A percentile compares a stretch with the other conserved stretches of the same genome.
Conservation (phyloP, 1,140 invertebrate species). For the Drosophila ananassae region DNA sequence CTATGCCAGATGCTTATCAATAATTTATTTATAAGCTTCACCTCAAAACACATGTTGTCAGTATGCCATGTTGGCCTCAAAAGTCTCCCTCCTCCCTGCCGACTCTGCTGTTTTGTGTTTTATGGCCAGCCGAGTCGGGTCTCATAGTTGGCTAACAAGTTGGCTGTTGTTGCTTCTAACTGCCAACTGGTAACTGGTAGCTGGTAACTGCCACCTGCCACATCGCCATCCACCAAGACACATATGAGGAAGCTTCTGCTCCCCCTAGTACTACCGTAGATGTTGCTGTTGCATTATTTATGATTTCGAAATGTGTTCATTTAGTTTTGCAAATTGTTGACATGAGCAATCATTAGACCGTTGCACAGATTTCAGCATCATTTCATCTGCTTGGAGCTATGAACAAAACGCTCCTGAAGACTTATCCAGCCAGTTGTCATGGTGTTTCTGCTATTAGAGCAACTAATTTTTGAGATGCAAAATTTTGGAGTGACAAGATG, state of each 20-base stretch:
- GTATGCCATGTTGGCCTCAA: conserved; percentile 60
- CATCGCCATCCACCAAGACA: conserved; percentile 12
- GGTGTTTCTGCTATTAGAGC: conserved; percentile 24
- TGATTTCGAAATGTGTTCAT: conserved; percentile 81
- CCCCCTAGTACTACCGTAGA: background rate
- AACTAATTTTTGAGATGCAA: conserved; percentile 34
- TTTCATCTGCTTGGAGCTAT: conserved; percentile 19
- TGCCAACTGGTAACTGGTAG: conserved; percentile 30
- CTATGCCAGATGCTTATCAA: conserved; percentile 82
- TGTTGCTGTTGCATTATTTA: conserved; percentile 73
- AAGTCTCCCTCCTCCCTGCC: conserved; percentile 2
- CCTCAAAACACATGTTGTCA: conserved; percentile 81
- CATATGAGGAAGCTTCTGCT: conserved; percentile 21
- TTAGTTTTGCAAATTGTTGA: conserved; percentile 83
- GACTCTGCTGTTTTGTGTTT: conserved; percentile 2
- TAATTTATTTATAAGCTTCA: conserved; percentile 83
- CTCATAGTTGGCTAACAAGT: conserved; percentile 78
- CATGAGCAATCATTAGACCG: conserved; percentile 78
- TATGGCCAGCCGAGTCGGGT: conserved; percentile 43
- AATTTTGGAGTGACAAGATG: conserved; percentile 31
- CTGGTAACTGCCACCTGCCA: conserved; percentile 49
- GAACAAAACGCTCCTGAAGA: background rate
- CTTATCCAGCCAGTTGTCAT: conserved; percentile 18
- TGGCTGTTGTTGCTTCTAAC: conserved; percentile 57
- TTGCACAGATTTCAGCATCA: conserved; percentile 75